Evolutionary conservation across 2,888 invertebrate genomes (phyloP).

Genomic region (Anorthoa munda): DNA sequence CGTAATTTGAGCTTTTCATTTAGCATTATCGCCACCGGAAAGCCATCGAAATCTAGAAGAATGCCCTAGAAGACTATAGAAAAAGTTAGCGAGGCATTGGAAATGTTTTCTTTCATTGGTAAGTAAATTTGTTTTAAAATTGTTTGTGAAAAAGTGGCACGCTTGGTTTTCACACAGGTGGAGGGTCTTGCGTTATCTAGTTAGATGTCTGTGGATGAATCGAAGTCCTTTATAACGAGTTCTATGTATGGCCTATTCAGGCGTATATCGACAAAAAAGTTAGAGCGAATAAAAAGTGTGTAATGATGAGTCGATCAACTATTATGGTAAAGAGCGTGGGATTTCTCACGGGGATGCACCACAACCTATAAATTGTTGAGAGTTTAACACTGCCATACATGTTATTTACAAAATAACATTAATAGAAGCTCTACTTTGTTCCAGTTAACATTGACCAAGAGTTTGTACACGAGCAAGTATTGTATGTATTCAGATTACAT

Average conservation of each 20-base stretch:
- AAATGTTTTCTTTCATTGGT: no score
- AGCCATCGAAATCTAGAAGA: no score
- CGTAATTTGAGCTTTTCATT: no score
- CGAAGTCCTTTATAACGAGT: conserved; percentile 3
- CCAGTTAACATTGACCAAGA: conserved; percentile 8
- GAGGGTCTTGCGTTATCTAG: no score
- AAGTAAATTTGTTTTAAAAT: no score
- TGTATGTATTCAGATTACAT: not conserved
- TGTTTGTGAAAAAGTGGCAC: no score
- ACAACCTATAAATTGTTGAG: not conserved
- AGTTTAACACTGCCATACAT: no score
- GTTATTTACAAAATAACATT: not conserved
- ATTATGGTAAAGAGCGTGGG: conserved; percentile 8
- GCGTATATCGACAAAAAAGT: conserved; percentile 6
- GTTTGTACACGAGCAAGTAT: conserved; percentile 1
- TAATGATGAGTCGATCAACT: conserved; percentile 25
- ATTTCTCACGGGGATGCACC: conserved; percentile 33
- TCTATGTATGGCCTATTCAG: not conserved
- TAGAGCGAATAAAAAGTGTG: not conserved
- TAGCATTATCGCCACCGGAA: no score
- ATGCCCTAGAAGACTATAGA: no score
- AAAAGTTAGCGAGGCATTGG: no score
- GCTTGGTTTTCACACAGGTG: no score
- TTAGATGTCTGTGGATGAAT: no score
- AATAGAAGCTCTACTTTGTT: conserved; percentile 9